Evolutionary conservation across 2,797 vertebrate genomes (phyloP).

Genomic region (Danio albolineatus): DNA sequence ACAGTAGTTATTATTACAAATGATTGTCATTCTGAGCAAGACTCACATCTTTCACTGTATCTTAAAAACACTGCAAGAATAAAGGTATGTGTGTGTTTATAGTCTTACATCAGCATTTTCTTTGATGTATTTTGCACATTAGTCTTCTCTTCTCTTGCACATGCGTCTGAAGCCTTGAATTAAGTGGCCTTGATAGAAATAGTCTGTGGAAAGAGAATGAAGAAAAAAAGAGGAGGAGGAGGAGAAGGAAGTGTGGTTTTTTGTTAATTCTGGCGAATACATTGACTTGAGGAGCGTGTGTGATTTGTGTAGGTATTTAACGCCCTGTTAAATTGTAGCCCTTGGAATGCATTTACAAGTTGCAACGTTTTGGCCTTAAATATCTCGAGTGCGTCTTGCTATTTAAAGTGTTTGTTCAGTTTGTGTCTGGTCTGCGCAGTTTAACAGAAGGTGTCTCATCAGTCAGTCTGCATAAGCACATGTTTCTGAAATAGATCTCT

Average conservation of each 20-base stretch:
- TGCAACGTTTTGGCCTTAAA: constrained; percentile 8
- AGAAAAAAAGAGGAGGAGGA: background rate
- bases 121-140: constrained; percentile 36
- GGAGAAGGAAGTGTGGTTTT: background rate
- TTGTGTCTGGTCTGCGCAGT: constrained; percentile 40
- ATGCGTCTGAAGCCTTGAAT: constrained; percentile 22
- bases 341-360: constrained; percentile 16
- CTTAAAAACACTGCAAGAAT: background rate
- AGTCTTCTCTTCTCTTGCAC: constrained; percentile 27
- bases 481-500: constrained; percentile 56
- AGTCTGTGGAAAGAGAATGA: background rate
- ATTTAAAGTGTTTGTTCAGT: constrained; percentile 41
- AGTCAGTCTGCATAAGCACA: constrained; percentile 58
- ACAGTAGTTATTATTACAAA: constrained; percentile 30
- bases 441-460: constrained; percentile 62
- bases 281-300: background rate
- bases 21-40: constrained; percentile 21
- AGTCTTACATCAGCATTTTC: constrained; percentile 34
- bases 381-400: constrained; percentile 29
- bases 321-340: constrained; percentile 18
- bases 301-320: constrained; percentile 23
- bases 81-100: constrained; percentile 28
- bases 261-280: background rate
- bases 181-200: constrained; percentile 7
- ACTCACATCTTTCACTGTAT: background rate